These are phyloP conservation scores for Heliconius melpomene DNA, from an alignment of 1,140 invertebrate genomes.

Conservation along the genomic window DNA sequence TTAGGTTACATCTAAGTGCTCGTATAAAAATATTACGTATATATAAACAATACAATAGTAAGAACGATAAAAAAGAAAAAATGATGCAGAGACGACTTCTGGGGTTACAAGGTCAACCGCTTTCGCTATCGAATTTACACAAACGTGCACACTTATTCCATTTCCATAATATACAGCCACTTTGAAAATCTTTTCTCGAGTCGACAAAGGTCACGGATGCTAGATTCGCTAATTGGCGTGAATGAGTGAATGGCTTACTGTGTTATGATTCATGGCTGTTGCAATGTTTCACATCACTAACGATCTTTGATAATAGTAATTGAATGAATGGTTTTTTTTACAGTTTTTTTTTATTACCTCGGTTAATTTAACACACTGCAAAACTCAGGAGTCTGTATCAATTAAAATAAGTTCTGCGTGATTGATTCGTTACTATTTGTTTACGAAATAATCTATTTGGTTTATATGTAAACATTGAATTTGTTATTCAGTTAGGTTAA, in stretches of 20 bases:
- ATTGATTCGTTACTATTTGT: neutral
- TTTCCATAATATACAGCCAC: conserved; percentile 14
- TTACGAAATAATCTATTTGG: neutral
- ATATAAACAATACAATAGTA: neutral
- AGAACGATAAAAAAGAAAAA: neutral
- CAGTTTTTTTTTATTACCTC: neutral
- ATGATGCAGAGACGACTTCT: conserved; percentile 22
- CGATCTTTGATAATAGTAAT: conserved; percentile 18
- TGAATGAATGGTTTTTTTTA: neutral
- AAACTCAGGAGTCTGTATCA: conserved; percentile 15
- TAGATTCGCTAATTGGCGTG: conserved; percentile 29
- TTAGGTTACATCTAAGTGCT: neutral
- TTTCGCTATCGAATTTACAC: conserved; percentile 48
- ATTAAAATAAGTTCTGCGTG: conserved; percentile 18
- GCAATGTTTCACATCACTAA: conserved; percentile 32
- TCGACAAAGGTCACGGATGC: conserved; percentile 30
- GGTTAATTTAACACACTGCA: conserved; percentile 3
- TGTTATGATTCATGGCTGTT: conserved; percentile 26
- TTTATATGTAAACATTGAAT: neutral
- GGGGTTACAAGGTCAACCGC: conserved; percentile 56
- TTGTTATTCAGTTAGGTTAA: too few species aligned
- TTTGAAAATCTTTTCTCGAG: conserved; percentile 21
- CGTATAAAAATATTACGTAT: neutral
- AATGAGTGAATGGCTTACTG: conserved; percentile 16
- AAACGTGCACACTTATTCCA: conserved; percentile 20